A percentile compares a stretch with the other conserved stretches of the same genome.
These are phyloP conservation scores for Drosophila repletoides DNA, from an alignment of 1,140 invertebrate species.

Conservation along the genomic window DNA sequence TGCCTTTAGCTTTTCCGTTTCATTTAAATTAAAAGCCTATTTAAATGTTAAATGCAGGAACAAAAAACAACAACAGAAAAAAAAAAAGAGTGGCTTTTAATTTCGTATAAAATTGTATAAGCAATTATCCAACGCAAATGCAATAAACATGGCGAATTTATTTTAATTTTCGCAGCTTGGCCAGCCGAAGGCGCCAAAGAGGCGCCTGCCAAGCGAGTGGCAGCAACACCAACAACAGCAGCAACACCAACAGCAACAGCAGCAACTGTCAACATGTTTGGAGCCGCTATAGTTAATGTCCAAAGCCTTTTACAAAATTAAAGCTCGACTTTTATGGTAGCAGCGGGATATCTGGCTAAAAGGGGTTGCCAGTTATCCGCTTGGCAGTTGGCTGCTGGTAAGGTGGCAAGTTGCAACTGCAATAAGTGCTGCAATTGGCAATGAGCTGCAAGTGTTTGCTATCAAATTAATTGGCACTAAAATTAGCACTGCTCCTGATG, in stretches of 20 bases:
- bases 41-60: constrained; percentile 74
- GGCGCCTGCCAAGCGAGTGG: constrained; percentile 1
- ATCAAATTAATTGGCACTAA: constrained; percentile 80
- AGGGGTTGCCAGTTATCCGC: too few species aligned
- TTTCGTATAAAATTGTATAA: constrained; percentile 78
- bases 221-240: neutral
- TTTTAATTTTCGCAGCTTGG: constrained; percentile 57
- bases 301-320: constrained; percentile 75
- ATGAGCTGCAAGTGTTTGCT: constrained; percentile 69
- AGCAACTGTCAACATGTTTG: constrained; percentile 43
- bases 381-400: too few species aligned
- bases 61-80: too few species aligned
- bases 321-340: constrained; percentile 25
- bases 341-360: neutral
- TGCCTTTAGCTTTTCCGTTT: constrained; percentile 39
- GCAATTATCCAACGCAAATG: constrained; percentile 73
- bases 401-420: constrained; percentile 22
- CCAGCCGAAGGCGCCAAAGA: constrained; percentile 5
- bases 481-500: too few species aligned
- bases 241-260: constrained; percentile 4
- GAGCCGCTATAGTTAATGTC: constrained; percentile 25
- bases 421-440: constrained; percentile 39
- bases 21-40: constrained; percentile 71
- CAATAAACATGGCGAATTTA: constrained; percentile 75
- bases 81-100: constrained; percentile 59